These are phyloP conservation scores for Styela plicata DNA, from an alignment of 23 tunicate genomes.

Conservation along the genomic window DNA sequence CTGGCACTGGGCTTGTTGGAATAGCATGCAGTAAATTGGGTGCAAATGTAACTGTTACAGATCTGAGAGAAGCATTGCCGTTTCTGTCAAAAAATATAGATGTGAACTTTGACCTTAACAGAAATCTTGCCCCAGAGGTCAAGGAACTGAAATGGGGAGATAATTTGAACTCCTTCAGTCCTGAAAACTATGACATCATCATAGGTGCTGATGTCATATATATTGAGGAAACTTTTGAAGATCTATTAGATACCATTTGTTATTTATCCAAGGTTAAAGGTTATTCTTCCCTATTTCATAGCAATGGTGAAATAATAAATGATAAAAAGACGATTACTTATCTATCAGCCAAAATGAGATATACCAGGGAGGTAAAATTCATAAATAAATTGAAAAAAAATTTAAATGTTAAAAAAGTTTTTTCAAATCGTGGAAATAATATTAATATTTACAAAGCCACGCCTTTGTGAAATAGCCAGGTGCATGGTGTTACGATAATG, in stretches of 20 bases:
- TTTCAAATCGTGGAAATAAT: not conserved
- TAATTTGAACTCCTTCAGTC: conserved; percentile 13
- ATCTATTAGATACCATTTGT: conserved; percentile 42
- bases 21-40: conserved; percentile 63
- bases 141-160: conserved; percentile 71
- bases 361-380: conserved; percentile 62
- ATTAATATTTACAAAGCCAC: conserved; percentile 49
- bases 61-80: conserved; percentile 61
- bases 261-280: conserved; percentile 26
- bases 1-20: conserved; percentile 93
- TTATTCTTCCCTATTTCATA: not conserved
- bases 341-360: conserved; percentile 65
- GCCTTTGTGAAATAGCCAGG: too few relatives aligned
- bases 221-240: conserved; percentile 52
- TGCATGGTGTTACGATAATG: too few relatives aligned
- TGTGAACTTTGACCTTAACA: conserved; percentile 11
- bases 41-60: conserved; percentile 73
- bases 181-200: conserved; percentile 36
- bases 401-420: conserved; percentile 34
- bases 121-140: conserved; percentile 7
- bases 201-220: conserved; percentile 90
- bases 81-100: conserved; percentile 63
- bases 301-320: not conserved
- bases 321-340: not conserved
- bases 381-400: conserved; percentile 27